Evolutionary conservation across 2,113 vertebrate species (phyloP).

Genomic region (Psilopogon haemacephalus): DNA sequence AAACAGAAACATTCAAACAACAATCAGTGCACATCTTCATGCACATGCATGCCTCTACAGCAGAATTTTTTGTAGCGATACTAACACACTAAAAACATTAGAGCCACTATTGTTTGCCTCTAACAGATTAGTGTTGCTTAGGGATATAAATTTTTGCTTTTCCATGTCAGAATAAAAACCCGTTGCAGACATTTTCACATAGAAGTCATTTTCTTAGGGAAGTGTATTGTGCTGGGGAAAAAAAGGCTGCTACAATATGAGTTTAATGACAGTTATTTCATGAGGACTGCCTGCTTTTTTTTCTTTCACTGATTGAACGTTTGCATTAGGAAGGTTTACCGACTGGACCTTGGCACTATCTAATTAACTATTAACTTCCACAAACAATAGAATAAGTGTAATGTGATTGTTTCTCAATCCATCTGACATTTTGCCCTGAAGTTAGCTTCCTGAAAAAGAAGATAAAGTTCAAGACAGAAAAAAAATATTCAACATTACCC

Average conservation of each 20-base stretch:
- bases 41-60: not conserved
- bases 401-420: not conserved
- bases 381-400: not conserved
- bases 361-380: not conserved
- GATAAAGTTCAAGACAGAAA: not conserved
- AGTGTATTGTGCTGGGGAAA: not conserved
- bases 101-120: not conserved
- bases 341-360: not conserved
- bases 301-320: not conserved
- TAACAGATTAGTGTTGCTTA: not conserved
- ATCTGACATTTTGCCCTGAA: not conserved
- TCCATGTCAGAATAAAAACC: not conserved
- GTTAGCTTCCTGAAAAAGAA: not conserved
- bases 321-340: not conserved
- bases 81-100: not conserved
- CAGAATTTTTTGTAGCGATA: not conserved
- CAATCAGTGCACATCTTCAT: not conserved
- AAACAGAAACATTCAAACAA: not conserved
- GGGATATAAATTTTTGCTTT: conserved; percentile 16
- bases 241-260: not conserved
- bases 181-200: not conserved
- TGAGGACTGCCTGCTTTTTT: not conserved
- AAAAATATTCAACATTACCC: not conserved
- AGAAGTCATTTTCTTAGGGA: conserved; percentile 36
- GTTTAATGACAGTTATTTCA: conserved; percentile 8